phyloP scores from a whole-genome alignment of 1,140 invertebrate species.

The Eumeta japonica region DNA sequence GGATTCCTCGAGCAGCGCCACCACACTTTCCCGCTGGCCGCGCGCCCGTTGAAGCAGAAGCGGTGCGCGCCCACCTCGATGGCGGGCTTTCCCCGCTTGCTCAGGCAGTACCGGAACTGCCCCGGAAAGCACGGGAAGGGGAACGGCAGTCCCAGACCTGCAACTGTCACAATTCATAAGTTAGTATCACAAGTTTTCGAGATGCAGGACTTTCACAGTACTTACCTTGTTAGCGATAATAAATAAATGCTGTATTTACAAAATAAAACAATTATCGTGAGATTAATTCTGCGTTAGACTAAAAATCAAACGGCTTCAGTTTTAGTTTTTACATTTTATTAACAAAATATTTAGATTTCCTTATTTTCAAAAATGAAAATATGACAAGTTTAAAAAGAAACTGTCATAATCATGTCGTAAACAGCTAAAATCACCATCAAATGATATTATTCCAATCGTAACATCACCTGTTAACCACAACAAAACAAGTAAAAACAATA shows the following conservation, averaged over 20 bases:
- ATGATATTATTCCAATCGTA: no score
- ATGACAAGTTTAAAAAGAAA: no score
- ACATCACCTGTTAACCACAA: no score
- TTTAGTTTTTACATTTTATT: no score
- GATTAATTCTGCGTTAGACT: no score
- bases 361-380: no score
- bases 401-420: no score
- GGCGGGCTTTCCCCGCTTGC: slow-evolving; percentile 48
- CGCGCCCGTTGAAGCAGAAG: slow-evolving; percentile 50
- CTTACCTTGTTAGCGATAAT: not conserved
- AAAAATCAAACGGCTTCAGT: no score
- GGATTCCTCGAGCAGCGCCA: slow-evolving; percentile 51
- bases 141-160: slow-evolving; percentile 43
- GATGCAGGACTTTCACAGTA: not conserved
- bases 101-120: slow-evolving; percentile 50
- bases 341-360: no score
- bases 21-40: slow-evolving; percentile 52
- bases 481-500: no score
- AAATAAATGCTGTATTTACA: not conserved
- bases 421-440: no score
- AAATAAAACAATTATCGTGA: not conserved
- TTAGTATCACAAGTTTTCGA: not conserved
- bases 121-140: slow-evolving; percentile 50
- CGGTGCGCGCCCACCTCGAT: slow-evolving; percentile 48
- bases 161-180: no score